Evolutionary conservation across 1,140 invertebrate species (phyloP).

Genomic region (Dryas iulia): DNA sequence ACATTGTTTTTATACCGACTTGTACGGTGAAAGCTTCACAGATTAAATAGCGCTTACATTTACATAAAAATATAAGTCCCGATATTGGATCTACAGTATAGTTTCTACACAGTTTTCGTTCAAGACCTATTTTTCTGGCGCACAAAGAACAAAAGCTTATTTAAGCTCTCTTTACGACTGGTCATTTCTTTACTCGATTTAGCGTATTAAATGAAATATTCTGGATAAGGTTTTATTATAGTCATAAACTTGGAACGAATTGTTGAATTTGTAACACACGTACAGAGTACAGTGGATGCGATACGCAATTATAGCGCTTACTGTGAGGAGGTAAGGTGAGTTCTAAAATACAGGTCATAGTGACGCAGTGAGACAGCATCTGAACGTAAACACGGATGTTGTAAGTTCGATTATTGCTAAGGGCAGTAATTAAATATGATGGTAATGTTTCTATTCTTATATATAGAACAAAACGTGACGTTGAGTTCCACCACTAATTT

Average conservation of each 20-base stretch:
- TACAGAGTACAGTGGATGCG: neutral
- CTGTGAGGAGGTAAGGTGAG: neutral
- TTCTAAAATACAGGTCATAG: too few relatives aligned
- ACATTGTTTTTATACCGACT: too few relatives aligned
- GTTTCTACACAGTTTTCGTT: neutral
- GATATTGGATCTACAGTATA: neutral
- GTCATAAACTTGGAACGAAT: constrained; percentile 32
- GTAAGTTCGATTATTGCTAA: too few relatives aligned
- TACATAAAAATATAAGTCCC: neutral
- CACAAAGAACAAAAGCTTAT: constrained; percentile 2
- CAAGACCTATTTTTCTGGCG: neutral
- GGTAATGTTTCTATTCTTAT: too few relatives aligned
- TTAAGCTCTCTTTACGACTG: constrained; percentile 4
- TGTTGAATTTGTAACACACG: constrained; percentile 27
- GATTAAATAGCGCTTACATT: neutral
- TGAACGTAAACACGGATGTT: too few relatives aligned
- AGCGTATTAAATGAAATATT: constrained; percentile 36
- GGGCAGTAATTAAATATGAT: neutral
- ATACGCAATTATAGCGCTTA: neutral
- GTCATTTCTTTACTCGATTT: constrained; percentile 3
- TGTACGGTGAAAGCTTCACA: neutral
- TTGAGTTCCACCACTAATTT: too few relatives aligned
- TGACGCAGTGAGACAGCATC: too few relatives aligned
- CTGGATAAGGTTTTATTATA: constrained; percentile 38
- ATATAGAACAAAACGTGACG: too few relatives aligned